Conservation (phyloP, 2,888 invertebrate genomes). For the Tetanocera ferruginea region DNA sequence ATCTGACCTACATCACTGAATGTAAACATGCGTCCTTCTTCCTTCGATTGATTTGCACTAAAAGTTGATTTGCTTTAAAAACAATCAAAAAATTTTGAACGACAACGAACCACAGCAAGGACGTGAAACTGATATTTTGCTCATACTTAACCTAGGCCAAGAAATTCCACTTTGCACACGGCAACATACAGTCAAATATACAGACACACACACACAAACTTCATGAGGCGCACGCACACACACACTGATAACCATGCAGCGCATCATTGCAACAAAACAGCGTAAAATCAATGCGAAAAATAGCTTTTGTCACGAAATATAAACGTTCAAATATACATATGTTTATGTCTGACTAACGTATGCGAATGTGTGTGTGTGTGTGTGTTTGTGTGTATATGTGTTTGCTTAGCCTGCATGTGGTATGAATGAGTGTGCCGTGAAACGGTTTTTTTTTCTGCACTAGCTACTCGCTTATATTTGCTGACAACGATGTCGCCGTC, state of each 20-base stretch:
- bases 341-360: background rate
- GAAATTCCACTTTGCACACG: background rate
- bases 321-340: background rate
- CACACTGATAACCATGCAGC: background rate
- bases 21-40: background rate
- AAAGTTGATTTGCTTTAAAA: background rate
- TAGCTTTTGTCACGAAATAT: background rate
- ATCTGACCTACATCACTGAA: background rate
- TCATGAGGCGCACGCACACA: background rate
- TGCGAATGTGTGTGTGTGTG: background rate
- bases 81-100: background rate
- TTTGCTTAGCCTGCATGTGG: background rate
- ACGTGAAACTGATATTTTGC: background rate
- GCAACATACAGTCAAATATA: background rate
- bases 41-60: background rate
- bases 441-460: background rate
- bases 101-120: background rate
- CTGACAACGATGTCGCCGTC: slow-evolving; percentile 22
- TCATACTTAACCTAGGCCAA: slow-evolving; percentile 24
- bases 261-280: background rate
- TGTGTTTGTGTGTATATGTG: background rate
- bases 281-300: slow-evolving; percentile 23
- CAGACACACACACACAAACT: background rate
- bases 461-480: background rate
- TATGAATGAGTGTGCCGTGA: background rate